Evolutionary conservation across 2,113 vertebrate genomes (phyloP).

Genomic region (Synchiropus splendidus): DNA sequence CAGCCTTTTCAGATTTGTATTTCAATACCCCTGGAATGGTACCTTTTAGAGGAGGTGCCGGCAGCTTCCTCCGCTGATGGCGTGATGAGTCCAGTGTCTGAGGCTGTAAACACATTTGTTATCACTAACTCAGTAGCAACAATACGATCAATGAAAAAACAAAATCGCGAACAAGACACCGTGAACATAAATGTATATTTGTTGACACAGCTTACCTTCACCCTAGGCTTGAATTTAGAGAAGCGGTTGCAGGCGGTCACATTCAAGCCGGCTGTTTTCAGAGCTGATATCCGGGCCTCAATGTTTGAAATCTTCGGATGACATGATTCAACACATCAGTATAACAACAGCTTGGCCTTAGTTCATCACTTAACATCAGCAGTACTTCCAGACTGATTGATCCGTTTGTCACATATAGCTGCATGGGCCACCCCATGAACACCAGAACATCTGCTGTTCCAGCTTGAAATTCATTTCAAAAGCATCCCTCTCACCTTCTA

Average conservation of each 20-base stretch:
- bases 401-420: no score
- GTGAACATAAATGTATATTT: no score
- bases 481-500: no score
- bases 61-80: constrained; percentile 90
- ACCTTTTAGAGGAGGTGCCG: constrained; percentile 87
- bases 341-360: no score
- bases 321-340: not conserved
- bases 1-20: not conserved
- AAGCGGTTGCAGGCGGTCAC: constrained; percentile 79
- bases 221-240: constrained; percentile 63
- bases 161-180: no score
- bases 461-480: no score
- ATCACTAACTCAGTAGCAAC: not conserved
- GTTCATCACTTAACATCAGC: not conserved
- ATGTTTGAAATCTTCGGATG: constrained; percentile 86
- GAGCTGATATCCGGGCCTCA: constrained; percentile 91
- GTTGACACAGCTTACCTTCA: no score
- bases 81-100: constrained; percentile 90
- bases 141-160: not conserved
- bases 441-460: no score
- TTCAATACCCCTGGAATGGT: not conserved
- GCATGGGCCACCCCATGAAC: no score
- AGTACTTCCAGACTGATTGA: not conserved
- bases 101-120: constrained; percentile 62
- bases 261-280: constrained; percentile 88